phyloP scores from a whole-genome alignment of 1,140 invertebrate species.

The Patella vulgata region DNA sequence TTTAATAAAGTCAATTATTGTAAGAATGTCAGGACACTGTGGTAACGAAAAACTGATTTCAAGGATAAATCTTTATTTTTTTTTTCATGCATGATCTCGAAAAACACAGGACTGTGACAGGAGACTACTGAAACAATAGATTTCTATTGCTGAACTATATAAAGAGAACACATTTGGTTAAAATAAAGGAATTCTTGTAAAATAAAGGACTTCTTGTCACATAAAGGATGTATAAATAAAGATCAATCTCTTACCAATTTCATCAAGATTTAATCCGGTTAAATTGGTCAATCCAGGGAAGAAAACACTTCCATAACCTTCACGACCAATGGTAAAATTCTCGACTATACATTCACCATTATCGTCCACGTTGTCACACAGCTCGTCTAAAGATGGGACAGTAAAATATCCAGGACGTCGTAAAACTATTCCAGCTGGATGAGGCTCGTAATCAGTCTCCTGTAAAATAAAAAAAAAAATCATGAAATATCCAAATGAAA shows the following conservation, averaged over 20 bases:
- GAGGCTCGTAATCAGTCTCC: constrained; percentile 54
- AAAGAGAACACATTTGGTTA: constrained; percentile 6
- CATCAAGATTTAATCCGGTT: constrained; percentile 88
- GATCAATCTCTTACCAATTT: constrained; percentile 73
- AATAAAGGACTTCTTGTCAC: constrained; percentile 7
- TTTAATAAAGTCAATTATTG: too few species aligned
- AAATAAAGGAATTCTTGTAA: background rate
- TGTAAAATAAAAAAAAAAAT: too few species aligned
- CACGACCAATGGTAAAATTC: constrained; percentile 89
- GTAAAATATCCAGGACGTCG: constrained; percentile 84
- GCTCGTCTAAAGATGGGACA: constrained; percentile 81
- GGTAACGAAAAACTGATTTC: too few species aligned
- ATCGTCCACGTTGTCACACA: constrained; percentile 73
- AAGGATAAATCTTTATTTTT: too few species aligned
- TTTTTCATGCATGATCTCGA: too few species aligned
- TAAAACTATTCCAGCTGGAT: constrained; percentile 68
- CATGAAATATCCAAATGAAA: too few species aligned
- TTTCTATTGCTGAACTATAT: too few species aligned
- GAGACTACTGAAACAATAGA: too few species aligned
- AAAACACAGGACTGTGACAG: too few species aligned
- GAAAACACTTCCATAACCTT: constrained; percentile 91
- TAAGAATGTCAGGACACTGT: too few species aligned
- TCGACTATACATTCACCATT: constrained; percentile 86
- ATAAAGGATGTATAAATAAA: constrained; percentile 7
- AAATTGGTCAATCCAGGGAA: constrained; percentile 86